Conservation (phyloP, 2,113 vertebrate species). For the Paradisaea rubra region DNA sequence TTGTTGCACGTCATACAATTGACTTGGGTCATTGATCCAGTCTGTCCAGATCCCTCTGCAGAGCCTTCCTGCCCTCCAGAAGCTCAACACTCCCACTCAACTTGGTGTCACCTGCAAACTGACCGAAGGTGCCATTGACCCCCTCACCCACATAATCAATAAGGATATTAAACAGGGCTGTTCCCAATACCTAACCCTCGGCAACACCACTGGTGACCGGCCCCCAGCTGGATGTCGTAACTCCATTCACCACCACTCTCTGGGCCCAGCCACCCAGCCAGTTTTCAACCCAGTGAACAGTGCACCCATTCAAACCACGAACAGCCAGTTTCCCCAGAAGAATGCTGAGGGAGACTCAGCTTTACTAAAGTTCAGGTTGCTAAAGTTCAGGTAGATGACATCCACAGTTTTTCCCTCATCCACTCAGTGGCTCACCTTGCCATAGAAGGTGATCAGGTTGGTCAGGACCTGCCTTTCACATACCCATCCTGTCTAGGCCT, state of each 20-base stretch:
- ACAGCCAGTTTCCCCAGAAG: neutral
- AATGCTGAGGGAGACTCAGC: neutral
- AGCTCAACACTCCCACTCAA: neutral
- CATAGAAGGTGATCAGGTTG: neutral
- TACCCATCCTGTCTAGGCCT: neutral
- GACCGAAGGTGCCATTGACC: neutral
- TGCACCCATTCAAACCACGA: neutral
- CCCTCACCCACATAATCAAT: neutral
- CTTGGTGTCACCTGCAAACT: neutral
- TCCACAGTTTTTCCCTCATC: neutral
- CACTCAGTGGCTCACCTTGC: neutral
- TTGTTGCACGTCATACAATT: neutral
- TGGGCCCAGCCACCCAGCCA: neutral
- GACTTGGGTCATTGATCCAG: neutral
- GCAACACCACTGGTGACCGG: rapidly evolving
- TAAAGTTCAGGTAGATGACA: neutral
- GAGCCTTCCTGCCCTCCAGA: neutral
- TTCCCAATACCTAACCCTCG: neutral
- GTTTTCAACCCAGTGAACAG: neutral
- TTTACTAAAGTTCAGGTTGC: neutral
- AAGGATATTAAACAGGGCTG: neutral
- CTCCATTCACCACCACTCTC: neutral
- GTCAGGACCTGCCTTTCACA: neutral
- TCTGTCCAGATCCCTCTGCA: neutral
- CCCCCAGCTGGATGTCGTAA: neutral